A percentile compares a stretch with the other conserved stretches of the same genome.
phyloP scores from a whole-genome alignment of 2,113 vertebrate species.

The Halcyon malimbica region DNA sequence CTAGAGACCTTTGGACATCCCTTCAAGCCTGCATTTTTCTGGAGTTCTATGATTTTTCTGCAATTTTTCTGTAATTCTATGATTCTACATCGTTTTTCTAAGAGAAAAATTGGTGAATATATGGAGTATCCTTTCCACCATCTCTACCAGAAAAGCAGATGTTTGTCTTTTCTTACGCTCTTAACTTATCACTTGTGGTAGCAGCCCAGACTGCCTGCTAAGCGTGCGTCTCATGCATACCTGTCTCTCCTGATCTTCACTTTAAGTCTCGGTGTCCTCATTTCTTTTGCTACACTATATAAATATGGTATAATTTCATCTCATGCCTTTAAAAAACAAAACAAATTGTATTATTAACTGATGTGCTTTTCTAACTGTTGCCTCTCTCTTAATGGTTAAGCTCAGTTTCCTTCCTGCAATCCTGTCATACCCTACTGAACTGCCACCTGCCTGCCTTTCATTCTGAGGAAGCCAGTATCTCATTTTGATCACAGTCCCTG shows the following conservation, averaged over 20 bases:
- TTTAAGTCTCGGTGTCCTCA: background rate
- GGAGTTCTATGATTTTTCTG: background rate
- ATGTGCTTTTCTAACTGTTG: background rate
- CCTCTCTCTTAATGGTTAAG: background rate
- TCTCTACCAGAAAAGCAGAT: background rate
- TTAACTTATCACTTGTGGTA: background rate
- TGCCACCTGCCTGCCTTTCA: background rate
- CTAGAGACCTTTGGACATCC: background rate
- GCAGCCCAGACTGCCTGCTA: background rate
- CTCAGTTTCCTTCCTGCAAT: background rate
- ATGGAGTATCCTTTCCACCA: background rate
- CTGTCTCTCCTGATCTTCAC: background rate
- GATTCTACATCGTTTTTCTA: background rate
- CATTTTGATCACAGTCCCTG: background rate
- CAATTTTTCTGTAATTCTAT: background rate
- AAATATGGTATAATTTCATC: background rate
- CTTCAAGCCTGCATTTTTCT: background rate
- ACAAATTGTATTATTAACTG: background rate
- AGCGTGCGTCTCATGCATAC: background rate
- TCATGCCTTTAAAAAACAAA: background rate
- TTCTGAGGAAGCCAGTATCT: background rate
- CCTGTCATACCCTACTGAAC: background rate
- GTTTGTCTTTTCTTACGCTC: background rate
- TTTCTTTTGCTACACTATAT: background rate
- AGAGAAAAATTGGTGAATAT: background rate